Base-by-base conservation (phyloP, 2,113 vertebrate genomes). In the Coptodon rendalli region DNA sequence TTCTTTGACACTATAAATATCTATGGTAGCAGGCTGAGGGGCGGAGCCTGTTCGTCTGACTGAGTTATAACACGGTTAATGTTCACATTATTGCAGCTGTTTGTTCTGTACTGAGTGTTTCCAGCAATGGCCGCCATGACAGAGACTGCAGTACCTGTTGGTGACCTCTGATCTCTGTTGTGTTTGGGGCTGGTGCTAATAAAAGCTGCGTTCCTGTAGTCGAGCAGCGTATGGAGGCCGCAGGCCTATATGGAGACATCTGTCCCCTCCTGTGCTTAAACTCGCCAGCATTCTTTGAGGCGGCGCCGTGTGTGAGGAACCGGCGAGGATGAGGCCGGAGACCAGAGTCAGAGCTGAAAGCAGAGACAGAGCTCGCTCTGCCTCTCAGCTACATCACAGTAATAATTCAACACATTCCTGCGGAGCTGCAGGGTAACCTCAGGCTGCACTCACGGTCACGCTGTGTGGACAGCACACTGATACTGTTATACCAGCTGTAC, bases 191-290 rank as follows among this genome's bases (percentile, higher is more conserved):
- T 63, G 59, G 29, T 34, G 29, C 29, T 63, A 63, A 36, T 36
- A 63, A 34, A 63, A 63, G 59, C 29, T 63, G 59, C 0, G 9
- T 19, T 63, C 59, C 16, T 34, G 59, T 34, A 63, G 59, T 63
- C 0, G 59, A 63, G 29, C 59, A 19, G 9, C 29, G 1, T 34
- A 19, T 0, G 3, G 31, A 63, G 29, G 29, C 29, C 3, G 16
- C 14, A 57, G 24, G 54, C 12, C 29, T 61, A 0, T 17, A 31
- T 59, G 57, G 27, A 17, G 16, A 34, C 14, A 29, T 19, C 57
- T 7, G 29, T 34, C 57, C 16, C 5, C 16, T 63, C 16, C 59
- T 63, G 16, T 63, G 59, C 59, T 11, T 19, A 19, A 63, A 34
- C 59, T 63, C 5, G 9, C 16, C 29, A 63, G 29, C 19, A 16